These are phyloP conservation scores for Linurgus olivaceus DNA, from an alignment of 2,797 vertebrate genomes.

Conservation along the genomic window DNA sequence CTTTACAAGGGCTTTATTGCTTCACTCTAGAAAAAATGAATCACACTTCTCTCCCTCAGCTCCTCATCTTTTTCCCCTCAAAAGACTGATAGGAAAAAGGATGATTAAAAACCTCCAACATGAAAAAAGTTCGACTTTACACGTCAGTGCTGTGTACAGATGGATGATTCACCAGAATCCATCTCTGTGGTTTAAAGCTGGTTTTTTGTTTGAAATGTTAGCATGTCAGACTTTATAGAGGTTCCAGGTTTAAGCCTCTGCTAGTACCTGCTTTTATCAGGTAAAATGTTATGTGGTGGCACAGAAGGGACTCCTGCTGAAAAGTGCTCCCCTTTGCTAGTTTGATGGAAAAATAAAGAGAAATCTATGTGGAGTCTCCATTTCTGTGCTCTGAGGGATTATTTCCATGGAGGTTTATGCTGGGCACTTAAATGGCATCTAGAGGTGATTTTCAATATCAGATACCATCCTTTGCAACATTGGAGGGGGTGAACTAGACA, in stretches of 20 bases:
- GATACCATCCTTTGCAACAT: background rate
- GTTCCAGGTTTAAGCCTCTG: background rate
- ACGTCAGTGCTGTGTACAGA: constrained; percentile 11
- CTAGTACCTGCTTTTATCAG: constrained; percentile 30
- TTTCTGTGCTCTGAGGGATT: background rate
- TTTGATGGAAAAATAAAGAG: background rate
- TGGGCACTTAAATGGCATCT: background rate
- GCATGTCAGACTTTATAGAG: background rate
- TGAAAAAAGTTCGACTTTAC: background rate
- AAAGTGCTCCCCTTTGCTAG: background rate
- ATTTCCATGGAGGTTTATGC: background rate
- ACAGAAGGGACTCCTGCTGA: background rate
- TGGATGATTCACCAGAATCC: constrained; percentile 51
- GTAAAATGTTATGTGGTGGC: background rate
- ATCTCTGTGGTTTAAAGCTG: background rate
- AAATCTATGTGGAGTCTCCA: background rate
- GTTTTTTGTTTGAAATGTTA: constrained; percentile 42
- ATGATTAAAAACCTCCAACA: constrained; percentile 26
- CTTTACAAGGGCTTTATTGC: constrained; percentile 38
- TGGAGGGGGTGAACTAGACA: background rate
- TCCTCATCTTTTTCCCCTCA: background rate
- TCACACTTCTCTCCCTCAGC: constrained; percentile 14
- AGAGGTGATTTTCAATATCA: background rate
- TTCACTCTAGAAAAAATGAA: constrained; percentile 34
- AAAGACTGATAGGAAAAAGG: constrained; percentile 13